Percentiles rank a stretch among this genome's conserved stretches.
These are phyloP conservation scores for Homarus americanus DNA, from an alignment of 1,140 invertebrate species.

Conservation along the genomic window DNA sequence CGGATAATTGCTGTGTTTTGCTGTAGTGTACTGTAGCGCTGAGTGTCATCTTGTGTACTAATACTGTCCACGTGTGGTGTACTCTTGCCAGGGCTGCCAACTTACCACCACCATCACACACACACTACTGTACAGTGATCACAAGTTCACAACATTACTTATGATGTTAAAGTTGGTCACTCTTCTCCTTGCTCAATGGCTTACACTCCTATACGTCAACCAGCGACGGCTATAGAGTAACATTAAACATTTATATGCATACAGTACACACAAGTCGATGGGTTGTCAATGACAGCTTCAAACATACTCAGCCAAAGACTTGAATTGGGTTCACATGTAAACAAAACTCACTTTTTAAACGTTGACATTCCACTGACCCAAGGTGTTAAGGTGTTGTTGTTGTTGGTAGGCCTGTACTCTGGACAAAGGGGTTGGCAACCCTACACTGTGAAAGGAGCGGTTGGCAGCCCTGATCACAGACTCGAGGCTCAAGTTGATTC, in stretches of 20 bases:
- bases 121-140: neutral
- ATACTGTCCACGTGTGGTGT: neutral
- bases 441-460: neutral
- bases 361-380: too few species aligned
- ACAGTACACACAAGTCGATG: too few species aligned
- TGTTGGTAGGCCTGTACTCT: constrained; percentile 15
- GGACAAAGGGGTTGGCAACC: neutral
- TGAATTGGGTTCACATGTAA: too few species aligned
- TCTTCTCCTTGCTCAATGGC: too few species aligned
- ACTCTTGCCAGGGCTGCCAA: neutral
- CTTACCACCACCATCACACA: neutral
- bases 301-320: too few species aligned
- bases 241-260: too few species aligned
- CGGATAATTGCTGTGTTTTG: neutral
- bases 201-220: too few species aligned
- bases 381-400: too few species aligned
- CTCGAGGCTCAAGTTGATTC: constrained; percentile 33
- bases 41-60: neutral
- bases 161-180: too few species aligned
- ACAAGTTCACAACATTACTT: neutral
- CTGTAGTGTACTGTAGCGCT: constrained; percentile 14
- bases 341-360: too few species aligned
- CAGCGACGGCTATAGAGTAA: too few species aligned
- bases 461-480: constrained; percentile 10
- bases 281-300: too few species aligned